Evolutionary conservation across 2,888 invertebrate species (phyloP).

Genomic region (Diplolepis rosae): DNA sequence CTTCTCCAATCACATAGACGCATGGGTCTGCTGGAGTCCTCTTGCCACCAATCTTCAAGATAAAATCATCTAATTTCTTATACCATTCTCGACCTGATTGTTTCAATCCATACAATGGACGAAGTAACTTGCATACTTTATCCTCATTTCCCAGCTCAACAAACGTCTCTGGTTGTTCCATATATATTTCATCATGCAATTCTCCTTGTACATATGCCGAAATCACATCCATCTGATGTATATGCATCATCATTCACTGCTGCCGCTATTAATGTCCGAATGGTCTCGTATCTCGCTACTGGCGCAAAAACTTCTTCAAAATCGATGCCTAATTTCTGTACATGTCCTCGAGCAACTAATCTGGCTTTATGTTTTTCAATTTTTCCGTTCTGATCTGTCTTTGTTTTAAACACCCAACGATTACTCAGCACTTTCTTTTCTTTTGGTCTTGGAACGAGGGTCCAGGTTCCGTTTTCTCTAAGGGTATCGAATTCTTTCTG

Average conservation of each 20-base stretch:
- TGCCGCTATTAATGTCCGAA: constrained; percentile 47
- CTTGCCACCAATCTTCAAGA: constrained; percentile 15
- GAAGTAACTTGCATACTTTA: constrained; percentile 47
- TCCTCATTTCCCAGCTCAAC: constrained; percentile 26
- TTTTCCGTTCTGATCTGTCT: too few relatives aligned
- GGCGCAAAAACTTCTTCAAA: too few relatives aligned
- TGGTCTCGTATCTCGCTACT: constrained; percentile 49
- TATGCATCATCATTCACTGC: constrained; percentile 48
- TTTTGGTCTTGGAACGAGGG: too few relatives aligned
- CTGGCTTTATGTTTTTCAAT: too few relatives aligned
- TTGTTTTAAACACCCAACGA: neutral
- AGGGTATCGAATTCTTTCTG: too few relatives aligned
- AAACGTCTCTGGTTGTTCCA: neutral
- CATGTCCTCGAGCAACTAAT: too few relatives aligned
- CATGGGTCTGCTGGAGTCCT: constrained; percentile 42
- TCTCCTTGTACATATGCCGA: constrained; percentile 49
- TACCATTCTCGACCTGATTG: constrained; percentile 45
- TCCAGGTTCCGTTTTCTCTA: too few relatives aligned
- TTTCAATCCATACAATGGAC: constrained; percentile 47
- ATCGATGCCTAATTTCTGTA: too few relatives aligned
- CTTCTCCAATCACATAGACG: constrained; percentile 41
- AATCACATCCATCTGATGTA: constrained; percentile 52
- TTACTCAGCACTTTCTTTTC: neutral
- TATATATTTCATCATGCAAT: constrained; percentile 34
- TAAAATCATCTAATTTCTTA: constrained; percentile 35